phyloP scores from a whole-genome alignment of 2,797 vertebrate genomes.

The Amphiprion clarkii region DNA sequence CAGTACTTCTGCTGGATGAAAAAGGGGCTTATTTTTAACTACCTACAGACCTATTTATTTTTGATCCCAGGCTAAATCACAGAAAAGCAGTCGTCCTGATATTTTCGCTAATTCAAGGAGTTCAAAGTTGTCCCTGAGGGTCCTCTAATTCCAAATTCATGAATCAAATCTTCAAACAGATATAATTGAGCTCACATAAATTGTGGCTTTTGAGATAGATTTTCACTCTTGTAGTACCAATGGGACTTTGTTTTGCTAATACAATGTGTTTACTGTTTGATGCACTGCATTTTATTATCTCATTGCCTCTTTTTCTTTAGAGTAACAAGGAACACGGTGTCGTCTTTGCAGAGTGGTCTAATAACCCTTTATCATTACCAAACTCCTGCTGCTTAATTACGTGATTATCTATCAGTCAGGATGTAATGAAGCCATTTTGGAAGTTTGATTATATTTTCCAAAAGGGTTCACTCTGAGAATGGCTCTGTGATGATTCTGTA shows the following conservation, averaged over 20 bases:
- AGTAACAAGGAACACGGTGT: conserved; percentile 1
- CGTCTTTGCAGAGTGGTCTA: conserved; percentile 18
- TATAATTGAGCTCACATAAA: conserved; percentile 14
- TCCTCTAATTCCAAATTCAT: conserved; percentile 13
- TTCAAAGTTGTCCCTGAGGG: conserved; percentile 23
- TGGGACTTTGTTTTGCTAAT: conserved; percentile 15
- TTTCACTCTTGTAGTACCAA: background rate
- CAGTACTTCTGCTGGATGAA: background rate
- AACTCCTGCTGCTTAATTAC: conserved; percentile 46
- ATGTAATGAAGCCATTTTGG: conserved; percentile 35
- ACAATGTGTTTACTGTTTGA: conserved; percentile 3
- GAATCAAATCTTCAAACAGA: conserved; percentile 36
- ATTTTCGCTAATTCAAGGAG: background rate
- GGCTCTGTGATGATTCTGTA: conserved; percentile 12
- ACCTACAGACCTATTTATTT: conserved; percentile 18
- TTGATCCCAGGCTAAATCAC: conserved; percentile 5
- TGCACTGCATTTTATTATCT: background rate
- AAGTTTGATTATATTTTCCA: conserved; percentile 50
- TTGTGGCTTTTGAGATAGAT: background rate
- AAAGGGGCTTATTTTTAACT: conserved; percentile 26
- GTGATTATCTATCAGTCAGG: conserved; percentile 40
- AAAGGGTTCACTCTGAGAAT: conserved; percentile 24
- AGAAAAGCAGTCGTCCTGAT: background rate
- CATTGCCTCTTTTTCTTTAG: background rate
- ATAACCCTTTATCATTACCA: conserved; percentile 43